Percentiles rank a stretch among this genome's conserved stretches.
Conservation (phyloP, 2,797 vertebrate genomes). For the Mareca penelope region DNA sequence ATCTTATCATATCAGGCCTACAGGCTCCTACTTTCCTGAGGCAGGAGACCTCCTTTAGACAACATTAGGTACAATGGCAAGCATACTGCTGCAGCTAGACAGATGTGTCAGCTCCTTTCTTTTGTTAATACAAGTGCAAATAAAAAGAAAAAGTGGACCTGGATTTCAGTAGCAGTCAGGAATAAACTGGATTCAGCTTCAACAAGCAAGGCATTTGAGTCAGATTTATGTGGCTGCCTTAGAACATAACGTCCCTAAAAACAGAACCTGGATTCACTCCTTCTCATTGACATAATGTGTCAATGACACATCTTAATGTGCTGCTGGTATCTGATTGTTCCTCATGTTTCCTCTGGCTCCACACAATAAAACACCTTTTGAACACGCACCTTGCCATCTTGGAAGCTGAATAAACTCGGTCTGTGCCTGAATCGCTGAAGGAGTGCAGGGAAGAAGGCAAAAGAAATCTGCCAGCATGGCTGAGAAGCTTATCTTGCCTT, state of each 20-base stretch:
- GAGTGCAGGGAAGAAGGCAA: slow-evolving; percentile 1
- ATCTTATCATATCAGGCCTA: neutral
- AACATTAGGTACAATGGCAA: neutral
- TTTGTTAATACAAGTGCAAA: neutral
- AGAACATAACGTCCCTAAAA: slow-evolving; percentile 23
- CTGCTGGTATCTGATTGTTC: neutral
- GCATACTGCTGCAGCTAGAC: neutral
- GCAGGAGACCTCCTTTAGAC: neutral
- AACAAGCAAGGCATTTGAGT: slow-evolving; percentile 3
- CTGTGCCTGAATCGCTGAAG: neutral
- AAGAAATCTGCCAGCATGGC: neutral
- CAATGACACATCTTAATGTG: neutral
- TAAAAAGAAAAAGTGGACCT: slow-evolving; percentile 28
- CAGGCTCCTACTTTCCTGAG: neutral
- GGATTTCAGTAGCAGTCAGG: neutral
- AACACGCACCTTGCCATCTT: neutral
- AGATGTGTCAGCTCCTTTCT: slow-evolving; percentile 18
- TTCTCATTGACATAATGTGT: slow-evolving; percentile 20
- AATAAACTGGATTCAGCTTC: slow-evolving; percentile 3
- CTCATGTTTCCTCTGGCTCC: neutral
- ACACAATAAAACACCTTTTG: slow-evolving; percentile 22
- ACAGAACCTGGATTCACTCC: slow-evolving; percentile 25
- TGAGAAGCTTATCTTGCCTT: slow-evolving; percentile 45
- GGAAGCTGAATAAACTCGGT: slow-evolving; percentile 29
- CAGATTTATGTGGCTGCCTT: slow-evolving; percentile 20